These are phyloP conservation scores for Acronicta psi DNA, from an alignment of 2,888 invertebrate species.

Conservation along the genomic window DNA sequence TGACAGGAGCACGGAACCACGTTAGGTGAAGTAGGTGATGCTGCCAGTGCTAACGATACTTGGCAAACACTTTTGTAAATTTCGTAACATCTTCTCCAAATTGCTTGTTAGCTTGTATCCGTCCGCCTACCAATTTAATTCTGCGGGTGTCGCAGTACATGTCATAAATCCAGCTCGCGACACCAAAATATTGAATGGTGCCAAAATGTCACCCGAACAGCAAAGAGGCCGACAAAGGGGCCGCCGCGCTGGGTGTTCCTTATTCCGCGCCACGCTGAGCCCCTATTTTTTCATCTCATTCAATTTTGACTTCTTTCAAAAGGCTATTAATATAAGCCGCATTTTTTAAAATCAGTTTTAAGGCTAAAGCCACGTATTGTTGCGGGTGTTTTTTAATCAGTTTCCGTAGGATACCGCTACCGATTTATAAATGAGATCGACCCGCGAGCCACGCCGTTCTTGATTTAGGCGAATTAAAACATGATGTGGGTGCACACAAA, in stretches of 20 bases:
- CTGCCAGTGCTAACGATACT: not conserved
- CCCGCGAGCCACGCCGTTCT: conserved; percentile 75
- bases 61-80: not conserved
- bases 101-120: conserved; percentile 36
- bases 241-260: conserved; percentile 88
- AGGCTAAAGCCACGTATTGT: conserved; percentile 85
- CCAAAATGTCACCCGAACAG: conserved; percentile 87
- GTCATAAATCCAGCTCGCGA: conserved; percentile 87
- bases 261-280: conserved; percentile 81
- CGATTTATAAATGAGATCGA: conserved; percentile 85
- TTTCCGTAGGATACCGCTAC: conserved; percentile 89
- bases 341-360: conserved; percentile 87
- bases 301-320: conserved; percentile 89
- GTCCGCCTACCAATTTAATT: conserved; percentile 52
- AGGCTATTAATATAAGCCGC: conserved; percentile 88
- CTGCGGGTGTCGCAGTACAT: conserved; percentile 63
- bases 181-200: conserved; percentile 89
- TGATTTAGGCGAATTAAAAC: conserved; percentile 86
- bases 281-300: conserved; percentile 88
- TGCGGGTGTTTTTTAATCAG: conserved; percentile 85
- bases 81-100: conserved; percentile 1
- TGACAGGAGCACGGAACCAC: not conserved
- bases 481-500: conserved; percentile 85
- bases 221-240: conserved; percentile 85
- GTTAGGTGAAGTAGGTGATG: not conserved